Base-by-base conservation (phyloP, 2,888 invertebrate genomes). In the Suillia variegata region DNA sequence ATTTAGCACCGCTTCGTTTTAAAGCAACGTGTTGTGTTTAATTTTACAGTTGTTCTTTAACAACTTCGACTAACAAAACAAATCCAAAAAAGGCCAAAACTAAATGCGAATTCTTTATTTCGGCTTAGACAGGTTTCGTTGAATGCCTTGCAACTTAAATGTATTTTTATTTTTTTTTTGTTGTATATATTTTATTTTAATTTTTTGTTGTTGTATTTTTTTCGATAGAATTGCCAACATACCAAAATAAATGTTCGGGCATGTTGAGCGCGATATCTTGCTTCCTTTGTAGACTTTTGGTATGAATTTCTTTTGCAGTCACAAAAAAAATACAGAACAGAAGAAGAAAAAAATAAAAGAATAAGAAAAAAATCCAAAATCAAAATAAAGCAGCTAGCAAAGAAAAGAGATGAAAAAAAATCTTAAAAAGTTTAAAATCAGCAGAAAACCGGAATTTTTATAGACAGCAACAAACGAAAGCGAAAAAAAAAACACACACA, bases 391-490 rank as follows among this genome's bases (percentile, higher is more conserved):
- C 33, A 49, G 49, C 20, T 31, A 52, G 52, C 45, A 47, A 50
- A 50, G 17, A 22, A 31, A 17, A 31, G 33, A 61, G 64, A 38
- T 38, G n/a, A 38, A 38, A 38, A n/a, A 10, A 5, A n/a, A n/a
- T n/a, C n/a, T n/a, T n/a, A n/a, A n/a, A 45, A 45, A 70, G 56
- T 53, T 70, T 64, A 62, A 69, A 56, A 70, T 67, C 68, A 61
- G 58, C 65, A 62, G 24, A 5, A 62, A 72, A 73, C 70, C 73
- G 71, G 70, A 67, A 73, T 72, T 65, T 50, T 58, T 56, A 61
- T 62, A 56, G 56, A 56, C 56, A 38, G 20, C 45, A 45, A 6
- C 5, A 6, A 45, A 45, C 17, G 18, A 13, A 3, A 45, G 5
- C 17, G 18, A 45, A 20, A 17, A 45, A 45, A 45, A 20, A 13